Percentiles rank a stretch among this genome's conserved stretches.
Conservation (phyloP, 2,797 vertebrate species). For the Lepus townsendii region DNA sequence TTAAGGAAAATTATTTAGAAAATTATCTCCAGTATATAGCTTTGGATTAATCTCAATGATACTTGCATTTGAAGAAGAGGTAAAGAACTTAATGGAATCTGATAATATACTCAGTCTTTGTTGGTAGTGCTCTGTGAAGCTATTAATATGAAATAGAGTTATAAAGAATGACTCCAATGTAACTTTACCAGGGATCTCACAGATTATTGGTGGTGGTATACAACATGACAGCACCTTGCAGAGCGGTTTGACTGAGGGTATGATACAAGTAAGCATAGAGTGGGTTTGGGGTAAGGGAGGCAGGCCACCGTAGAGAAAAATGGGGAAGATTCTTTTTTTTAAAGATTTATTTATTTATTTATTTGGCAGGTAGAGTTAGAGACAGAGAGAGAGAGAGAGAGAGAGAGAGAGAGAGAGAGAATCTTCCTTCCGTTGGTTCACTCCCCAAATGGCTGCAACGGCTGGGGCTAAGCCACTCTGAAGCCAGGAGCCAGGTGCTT, state of each 20-base stretch:
- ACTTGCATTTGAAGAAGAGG: not conserved
- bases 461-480: too few relatives aligned
- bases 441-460: too few relatives aligned
- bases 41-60: not conserved
- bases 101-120: not conserved
- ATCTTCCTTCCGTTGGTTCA: too few relatives aligned
- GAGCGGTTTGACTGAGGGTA: too few relatives aligned
- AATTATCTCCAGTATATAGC: conserved; percentile 6
- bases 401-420: too few relatives aligned
- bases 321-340: not conserved
- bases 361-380: too few relatives aligned
- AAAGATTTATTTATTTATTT: too few relatives aligned
- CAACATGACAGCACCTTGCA: not conserved
- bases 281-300: not conserved
- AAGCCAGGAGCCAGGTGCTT: too few relatives aligned
- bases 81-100: not conserved
- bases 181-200: not conserved
- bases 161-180: not conserved
- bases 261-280: not conserved
- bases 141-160: not conserved
- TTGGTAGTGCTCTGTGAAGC: not conserved
- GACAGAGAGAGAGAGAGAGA: too few relatives aligned
- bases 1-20: conserved; percentile 29
- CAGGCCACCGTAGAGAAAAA: not conserved
- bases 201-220: not conserved